Conservation (phyloP, 2,797 vertebrate genomes). For the Neostethus bicornis region DNA sequence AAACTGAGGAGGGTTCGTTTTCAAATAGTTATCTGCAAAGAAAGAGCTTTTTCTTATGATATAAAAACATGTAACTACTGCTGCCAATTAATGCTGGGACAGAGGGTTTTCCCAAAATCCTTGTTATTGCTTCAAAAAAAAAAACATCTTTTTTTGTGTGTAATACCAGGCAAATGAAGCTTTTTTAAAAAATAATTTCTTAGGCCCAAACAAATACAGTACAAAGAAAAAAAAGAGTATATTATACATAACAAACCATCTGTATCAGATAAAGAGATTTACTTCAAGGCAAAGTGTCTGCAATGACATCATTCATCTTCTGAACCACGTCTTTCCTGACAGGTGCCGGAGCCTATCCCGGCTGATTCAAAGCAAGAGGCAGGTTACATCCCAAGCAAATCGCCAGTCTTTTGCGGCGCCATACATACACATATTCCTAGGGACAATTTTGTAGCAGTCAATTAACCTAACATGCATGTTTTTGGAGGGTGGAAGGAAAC, state of each 20-base stretch:
- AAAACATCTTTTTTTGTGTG: constrained; percentile 12
- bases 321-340: too few relatives aligned
- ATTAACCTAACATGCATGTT: too few relatives aligned
- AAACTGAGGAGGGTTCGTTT: constrained; percentile 19
- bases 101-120: constrained; percentile 33
- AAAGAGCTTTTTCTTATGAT: constrained; percentile 47
- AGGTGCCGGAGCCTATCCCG: too few relatives aligned
- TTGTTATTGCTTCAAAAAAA: constrained; percentile 30
- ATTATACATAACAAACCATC: not conserved
- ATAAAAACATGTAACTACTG: constrained; percentile 53
- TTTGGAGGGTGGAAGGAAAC: too few relatives aligned
- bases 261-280: not conserved
- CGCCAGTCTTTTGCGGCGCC: too few relatives aligned
- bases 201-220: not conserved
- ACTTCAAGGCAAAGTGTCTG: too few relatives aligned
- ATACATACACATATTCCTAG: too few relatives aligned
- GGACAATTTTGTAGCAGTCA: too few relatives aligned
- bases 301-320: too few relatives aligned
- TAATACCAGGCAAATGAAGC: constrained; percentile 15
- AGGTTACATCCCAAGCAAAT: too few relatives aligned
- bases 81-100: constrained; percentile 33
- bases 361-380: too few relatives aligned
- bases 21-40: constrained; percentile 42
- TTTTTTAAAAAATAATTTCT: too few relatives aligned
- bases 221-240: not conserved